These are phyloP conservation scores for Agrochola lota DNA, from an alignment of 2,888 invertebrate species.

Conservation along the genomic window DNA sequence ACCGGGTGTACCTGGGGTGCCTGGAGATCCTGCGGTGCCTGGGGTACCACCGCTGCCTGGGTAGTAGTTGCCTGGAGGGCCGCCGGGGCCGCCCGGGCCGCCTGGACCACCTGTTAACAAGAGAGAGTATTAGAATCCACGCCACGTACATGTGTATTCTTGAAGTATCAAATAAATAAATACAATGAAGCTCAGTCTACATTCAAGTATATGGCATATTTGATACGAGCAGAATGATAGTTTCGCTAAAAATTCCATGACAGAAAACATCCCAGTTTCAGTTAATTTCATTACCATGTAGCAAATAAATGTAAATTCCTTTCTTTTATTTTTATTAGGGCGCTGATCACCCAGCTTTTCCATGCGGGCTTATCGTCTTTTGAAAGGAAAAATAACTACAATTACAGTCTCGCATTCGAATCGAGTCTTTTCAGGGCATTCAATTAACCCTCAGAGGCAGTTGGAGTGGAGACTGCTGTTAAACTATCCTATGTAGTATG, in stretches of 20 bases:
- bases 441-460: no score
- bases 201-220: background rate
- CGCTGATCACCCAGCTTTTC: background rate
- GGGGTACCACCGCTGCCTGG: conserved; percentile 53
- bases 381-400: background rate
- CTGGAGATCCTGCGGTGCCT: conserved; percentile 64
- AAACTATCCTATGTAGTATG: background rate
- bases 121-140: background rate
- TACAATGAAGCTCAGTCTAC: no score
- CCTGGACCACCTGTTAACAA: conserved; percentile 62
- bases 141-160: background rate
- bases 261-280: background rate
- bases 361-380: background rate
- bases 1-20: conserved; percentile 69
- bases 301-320: background rate
- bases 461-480: background rate
- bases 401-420: background rate
- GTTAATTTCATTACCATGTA: background rate
- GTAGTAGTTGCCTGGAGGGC: conserved; percentile 66
- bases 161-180: background rate
- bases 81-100: conserved; percentile 80
- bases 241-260: background rate
- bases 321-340: background rate
- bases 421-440: background rate
- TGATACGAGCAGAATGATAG: background rate